Percentiles rank a stretch among this genome's conserved stretches.
These are phyloP conservation scores for Cremastinae sp. DNA, from an alignment of 2,888 invertebrate species.

Conservation along the genomic window DNA sequence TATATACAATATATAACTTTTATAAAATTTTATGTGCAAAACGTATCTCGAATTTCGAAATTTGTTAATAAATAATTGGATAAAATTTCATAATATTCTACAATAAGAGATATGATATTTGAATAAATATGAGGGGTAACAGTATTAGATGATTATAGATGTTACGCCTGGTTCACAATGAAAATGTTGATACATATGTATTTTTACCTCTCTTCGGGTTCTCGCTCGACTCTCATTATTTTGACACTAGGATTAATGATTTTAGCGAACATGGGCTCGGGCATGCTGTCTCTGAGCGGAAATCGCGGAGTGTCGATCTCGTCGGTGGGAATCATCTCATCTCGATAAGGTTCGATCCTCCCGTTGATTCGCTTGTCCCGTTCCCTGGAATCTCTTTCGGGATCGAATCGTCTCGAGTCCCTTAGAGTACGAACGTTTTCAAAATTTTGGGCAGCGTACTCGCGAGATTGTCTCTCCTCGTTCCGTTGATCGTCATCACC, in stretches of 20 bases:
- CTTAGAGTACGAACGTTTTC: constrained; percentile 70
- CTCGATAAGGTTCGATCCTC: constrained; percentile 64
- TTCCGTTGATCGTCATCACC: constrained; percentile 53
- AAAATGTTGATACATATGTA: constrained; percentile 14
- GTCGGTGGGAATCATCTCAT: constrained; percentile 74
- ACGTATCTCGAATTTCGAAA: no score
- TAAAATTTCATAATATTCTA: no score
- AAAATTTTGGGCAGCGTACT: constrained; percentile 71
- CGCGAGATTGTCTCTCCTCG: constrained; percentile 71
- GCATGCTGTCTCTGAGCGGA: constrained; percentile 68
- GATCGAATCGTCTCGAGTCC: constrained; percentile 65
- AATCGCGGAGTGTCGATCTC: constrained; percentile 77
- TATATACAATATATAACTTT: not conserved
- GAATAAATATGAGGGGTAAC: not conserved
- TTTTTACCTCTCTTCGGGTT: constrained; percentile 70
- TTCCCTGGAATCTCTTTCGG: constrained; percentile 59
- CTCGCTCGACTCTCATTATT: constrained; percentile 77
- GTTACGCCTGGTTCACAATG: no score
- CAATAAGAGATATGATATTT: no score
- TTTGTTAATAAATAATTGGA: no score
- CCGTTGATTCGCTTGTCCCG: constrained; percentile 31
- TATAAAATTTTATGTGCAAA: no score
- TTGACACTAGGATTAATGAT: constrained; percentile 77
- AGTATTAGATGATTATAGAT: no score
- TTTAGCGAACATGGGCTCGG: constrained; percentile 72